Conservation (phyloP, 30 jellyfish, hydroid and myxozoan genomes). For the Hydractinia symbiolongicarpus region DNA sequence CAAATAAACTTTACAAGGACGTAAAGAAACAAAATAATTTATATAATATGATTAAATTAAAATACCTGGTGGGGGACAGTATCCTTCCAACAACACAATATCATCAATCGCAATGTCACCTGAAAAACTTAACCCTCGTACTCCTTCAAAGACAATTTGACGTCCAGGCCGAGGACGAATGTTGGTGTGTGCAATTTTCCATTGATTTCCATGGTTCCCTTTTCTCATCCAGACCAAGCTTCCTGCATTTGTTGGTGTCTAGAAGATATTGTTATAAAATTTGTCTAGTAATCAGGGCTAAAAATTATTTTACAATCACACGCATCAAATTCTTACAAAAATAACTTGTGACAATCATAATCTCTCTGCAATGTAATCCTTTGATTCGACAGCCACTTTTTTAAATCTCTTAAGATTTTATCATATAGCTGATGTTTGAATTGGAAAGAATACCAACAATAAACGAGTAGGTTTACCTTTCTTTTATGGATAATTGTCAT, state of each 20-base stretch:
- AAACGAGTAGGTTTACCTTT: no score
- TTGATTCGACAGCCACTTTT: no score
- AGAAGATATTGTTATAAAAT: neutral
- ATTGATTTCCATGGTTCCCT: conserved; percentile 81
- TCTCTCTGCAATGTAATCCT: no score
- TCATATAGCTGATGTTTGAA: no score
- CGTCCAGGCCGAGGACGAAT: conserved; percentile 83
- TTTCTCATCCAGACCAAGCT: conserved; percentile 66
- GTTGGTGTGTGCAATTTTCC: conserved; percentile 75
- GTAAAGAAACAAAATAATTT: neutral
- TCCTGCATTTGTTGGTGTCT: conserved; percentile 64
- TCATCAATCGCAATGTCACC: conserved; percentile 95
- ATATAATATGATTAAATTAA: neutral
- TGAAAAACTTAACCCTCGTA: conserved; percentile 55
- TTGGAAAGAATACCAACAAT: no score
- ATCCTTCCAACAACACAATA: conserved; percentile 57
- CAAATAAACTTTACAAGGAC: neutral
- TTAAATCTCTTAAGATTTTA: no score
- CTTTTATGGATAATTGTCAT: neutral
- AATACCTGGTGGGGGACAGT: conserved; percentile 97
- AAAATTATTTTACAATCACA: neutral
- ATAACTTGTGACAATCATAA: no score
- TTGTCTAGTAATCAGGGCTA: neutral
- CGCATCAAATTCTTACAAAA: no score
- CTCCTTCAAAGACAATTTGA: conserved; percentile 82